Evolutionary conservation across 2,888 invertebrate species (phyloP).

Genomic region (Pammene fasciana): DNA sequence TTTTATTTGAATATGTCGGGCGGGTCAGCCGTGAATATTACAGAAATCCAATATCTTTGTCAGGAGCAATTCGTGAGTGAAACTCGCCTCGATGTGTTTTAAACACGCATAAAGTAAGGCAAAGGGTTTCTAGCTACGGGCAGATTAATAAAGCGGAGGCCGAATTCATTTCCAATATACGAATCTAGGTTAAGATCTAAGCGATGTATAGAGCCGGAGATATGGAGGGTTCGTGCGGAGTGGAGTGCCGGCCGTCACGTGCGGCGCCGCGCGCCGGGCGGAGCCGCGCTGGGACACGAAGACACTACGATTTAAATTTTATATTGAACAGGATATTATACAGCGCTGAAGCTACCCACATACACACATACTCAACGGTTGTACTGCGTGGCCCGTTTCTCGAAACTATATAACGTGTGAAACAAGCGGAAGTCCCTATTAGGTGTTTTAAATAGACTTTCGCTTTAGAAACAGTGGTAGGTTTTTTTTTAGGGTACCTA

Average conservation of each 20-base stretch:
- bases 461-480: too few relatives aligned
- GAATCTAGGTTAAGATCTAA: conserved; percentile 38
- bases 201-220: conserved; percentile 22
- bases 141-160: conserved; percentile 26
- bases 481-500: too few relatives aligned
- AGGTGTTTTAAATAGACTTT: too few relatives aligned
- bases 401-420: too few relatives aligned
- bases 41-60: conserved; percentile 31
- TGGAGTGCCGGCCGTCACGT: conserved; percentile 28
- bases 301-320: background rate
- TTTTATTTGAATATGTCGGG: conserved; percentile 21
- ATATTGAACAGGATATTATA: background rate
- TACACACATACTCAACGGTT: background rate
- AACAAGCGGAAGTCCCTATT: too few relatives aligned
- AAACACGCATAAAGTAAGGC: conserved; percentile 17
- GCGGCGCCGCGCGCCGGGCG: conserved; percentile 9
- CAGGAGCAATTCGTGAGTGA: background rate
- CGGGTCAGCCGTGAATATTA: conserved; percentile 16
- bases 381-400: background rate
- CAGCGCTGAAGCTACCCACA: background rate
- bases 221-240: conserved; percentile 30
- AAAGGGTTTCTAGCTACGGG: background rate
- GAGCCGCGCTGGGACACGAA: background rate
- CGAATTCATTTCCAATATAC: conserved; percentile 34
- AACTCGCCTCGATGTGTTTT: conserved; percentile 16